Evolutionary conservation across 2,888 invertebrate species (phyloP).

Genomic region (Phanerotoma sp.): DNA sequence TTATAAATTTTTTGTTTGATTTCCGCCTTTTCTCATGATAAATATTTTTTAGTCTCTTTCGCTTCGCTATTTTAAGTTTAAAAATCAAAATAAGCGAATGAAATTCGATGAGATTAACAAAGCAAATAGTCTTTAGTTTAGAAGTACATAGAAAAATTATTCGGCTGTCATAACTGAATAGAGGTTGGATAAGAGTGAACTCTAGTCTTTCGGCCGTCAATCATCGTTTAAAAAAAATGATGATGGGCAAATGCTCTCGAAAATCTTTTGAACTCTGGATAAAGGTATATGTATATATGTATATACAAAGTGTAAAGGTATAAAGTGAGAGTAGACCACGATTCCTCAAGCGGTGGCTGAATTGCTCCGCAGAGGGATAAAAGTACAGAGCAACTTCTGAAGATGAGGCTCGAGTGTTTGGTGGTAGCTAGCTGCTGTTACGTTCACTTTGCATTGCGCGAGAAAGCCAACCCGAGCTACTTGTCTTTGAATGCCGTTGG

Average conservation of each 20-base stretch:
- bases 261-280: slow-evolving; percentile 29
- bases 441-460: slow-evolving; percentile 3
- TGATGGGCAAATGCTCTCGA: slow-evolving; percentile 26
- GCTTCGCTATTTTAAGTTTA: no score
- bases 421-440: no score
- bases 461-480: slow-evolving; percentile 7
- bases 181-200: slow-evolving; percentile 5
- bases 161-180: slow-evolving; percentile 28
- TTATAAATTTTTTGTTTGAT: no score
- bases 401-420: slow-evolving; percentile 14
- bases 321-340: background rate
- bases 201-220: slow-evolving; percentile 33
- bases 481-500: slow-evolving; percentile 13
- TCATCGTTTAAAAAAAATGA: slow-evolving; percentile 36
- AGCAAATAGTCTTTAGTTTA: background rate
- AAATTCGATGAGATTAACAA: no score
- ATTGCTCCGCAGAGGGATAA: no score
- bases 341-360: no score
- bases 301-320: background rate
- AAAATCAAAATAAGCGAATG: no score
- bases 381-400: background rate
- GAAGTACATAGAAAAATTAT: slow-evolving; percentile 22
- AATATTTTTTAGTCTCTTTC: no score
- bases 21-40: no score
- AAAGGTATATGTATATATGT: background rate